Conservation (phyloP, 2,113 vertebrate genomes). For the Donacobius atricapilla region DNA sequence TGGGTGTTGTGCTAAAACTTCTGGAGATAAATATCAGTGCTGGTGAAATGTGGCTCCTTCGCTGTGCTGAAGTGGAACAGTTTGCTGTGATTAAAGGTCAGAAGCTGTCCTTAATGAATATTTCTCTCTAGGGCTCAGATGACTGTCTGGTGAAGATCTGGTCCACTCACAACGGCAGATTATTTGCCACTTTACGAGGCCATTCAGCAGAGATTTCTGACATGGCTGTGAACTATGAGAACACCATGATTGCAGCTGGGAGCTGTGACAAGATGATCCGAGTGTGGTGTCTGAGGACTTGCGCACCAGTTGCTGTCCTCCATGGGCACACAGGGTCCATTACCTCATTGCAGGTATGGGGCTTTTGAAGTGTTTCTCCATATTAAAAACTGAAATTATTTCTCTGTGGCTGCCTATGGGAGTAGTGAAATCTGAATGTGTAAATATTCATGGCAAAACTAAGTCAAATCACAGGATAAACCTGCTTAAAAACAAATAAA, state of each 20-base stretch:
- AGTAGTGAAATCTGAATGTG: background rate
- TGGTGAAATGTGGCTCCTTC: background rate
- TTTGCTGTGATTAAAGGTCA: background rate
- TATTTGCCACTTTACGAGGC: constrained; percentile 90
- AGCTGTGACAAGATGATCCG: constrained; percentile 97
- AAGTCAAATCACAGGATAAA: background rate
- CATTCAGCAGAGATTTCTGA: constrained; percentile 98
- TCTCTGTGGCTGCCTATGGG: background rate
- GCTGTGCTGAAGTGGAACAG: accelerated
- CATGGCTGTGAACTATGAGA: constrained; percentile 96
- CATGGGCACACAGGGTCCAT: constrained; percentile 95
- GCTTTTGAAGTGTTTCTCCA: background rate
- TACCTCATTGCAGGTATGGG: constrained; percentile 91
- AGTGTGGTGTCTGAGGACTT: constrained; percentile 96
- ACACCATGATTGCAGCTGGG: constrained; percentile 94
- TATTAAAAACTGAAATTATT: background rate
- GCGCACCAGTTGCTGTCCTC: constrained; percentile 92
- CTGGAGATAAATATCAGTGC: background rate
- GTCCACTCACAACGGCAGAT: constrained; percentile 92
- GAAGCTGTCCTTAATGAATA: background rate
- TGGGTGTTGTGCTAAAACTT: background rate
- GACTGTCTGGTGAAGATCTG: constrained; percentile 98
- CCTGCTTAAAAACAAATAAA: background rate
- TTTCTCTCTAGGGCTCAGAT: constrained; percentile 86
- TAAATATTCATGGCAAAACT: background rate